phyloP scores from a whole-genome alignment of 2,888 invertebrate species.

The Glomeris marginata region DNA sequence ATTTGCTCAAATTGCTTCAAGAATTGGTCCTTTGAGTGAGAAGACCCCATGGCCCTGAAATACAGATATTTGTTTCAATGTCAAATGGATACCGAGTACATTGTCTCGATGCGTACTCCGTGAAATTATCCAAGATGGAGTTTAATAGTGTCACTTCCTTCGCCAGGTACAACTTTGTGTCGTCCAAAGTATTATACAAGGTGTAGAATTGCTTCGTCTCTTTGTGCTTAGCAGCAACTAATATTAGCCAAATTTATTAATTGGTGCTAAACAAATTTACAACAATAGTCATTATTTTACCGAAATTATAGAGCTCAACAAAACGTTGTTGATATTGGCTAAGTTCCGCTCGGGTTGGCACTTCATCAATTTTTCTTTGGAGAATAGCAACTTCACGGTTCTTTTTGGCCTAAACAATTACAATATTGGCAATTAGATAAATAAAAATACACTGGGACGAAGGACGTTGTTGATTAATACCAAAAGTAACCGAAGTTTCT shows the following conservation, averaged over 20 bases:
- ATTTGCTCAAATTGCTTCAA: constrained; percentile 78
- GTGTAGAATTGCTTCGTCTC: constrained; percentile 97
- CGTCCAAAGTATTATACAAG: constrained; percentile 85
- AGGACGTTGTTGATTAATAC: constrained; percentile 18
- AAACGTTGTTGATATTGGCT: constrained; percentile 92
- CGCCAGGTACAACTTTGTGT: constrained; percentile 80
- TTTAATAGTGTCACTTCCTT: constrained; percentile 79
- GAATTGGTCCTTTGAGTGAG: constrained; percentile 70
- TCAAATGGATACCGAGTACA: not conserved
- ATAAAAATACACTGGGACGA: not conserved
- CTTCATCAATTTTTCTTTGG: constrained; percentile 74
- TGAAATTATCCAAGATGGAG: constrained; percentile 76
- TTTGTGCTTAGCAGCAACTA: constrained; percentile 85
- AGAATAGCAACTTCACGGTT: constrained; percentile 65
- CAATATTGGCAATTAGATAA: not conserved
- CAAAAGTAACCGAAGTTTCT: constrained; percentile 29
- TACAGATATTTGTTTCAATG: constrained; percentile 10
- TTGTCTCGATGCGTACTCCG: constrained; percentile 48
- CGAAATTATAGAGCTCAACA: constrained; percentile 81
- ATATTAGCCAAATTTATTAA: not conserved
- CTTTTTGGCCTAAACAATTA: constrained; percentile 43
- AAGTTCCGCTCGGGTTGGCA: constrained; percentile 82
- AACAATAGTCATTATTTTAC: constrained; percentile 21
- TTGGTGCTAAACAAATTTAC: not conserved
- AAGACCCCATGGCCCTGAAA: constrained; percentile 63